phyloP scores from a whole-genome alignment of 2,797 vertebrate genomes.

The Hylomyscus alleni region DNA sequence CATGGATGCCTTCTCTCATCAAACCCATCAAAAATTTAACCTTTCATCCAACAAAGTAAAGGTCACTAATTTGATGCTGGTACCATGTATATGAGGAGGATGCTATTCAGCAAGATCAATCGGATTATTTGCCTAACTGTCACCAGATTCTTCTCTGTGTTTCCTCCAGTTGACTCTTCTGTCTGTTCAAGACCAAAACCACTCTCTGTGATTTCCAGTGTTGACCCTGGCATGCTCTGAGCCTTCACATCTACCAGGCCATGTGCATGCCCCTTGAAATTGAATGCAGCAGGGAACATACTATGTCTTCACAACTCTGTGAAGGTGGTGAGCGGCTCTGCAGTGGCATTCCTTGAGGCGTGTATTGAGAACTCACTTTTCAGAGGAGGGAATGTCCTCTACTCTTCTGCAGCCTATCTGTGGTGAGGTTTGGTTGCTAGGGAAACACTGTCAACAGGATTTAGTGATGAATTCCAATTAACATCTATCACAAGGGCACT shows the following conservation, averaged over 20 bases:
- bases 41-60: not conserved
- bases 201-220: conserved; percentile 32
- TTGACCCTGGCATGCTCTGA: not conserved
- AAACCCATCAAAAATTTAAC: not conserved
- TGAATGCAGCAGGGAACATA: not conserved
- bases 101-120: not conserved
- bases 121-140: not conserved
- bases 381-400: conserved; percentile 15
- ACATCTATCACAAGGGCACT: not conserved
- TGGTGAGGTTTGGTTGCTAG: conserved; percentile 20
- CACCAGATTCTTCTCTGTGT: not conserved
- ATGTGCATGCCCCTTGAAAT: not conserved
- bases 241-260: not conserved
- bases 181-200: conserved; percentile 39
- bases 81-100: not conserved
- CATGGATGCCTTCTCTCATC: not conserved
- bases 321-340: not conserved
- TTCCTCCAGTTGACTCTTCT: not conserved
- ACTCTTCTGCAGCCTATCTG: not conserved
- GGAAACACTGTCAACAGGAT: not conserved
- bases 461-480: not conserved
- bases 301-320: not conserved
- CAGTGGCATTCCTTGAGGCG: not conserved
- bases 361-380: conserved; percentile 10
- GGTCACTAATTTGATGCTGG: not conserved